Evolutionary conservation across 37 sponge, comb jelly and placozoan genomes (phyloP).

Genomic region (Haliclona indistincta): DNA sequence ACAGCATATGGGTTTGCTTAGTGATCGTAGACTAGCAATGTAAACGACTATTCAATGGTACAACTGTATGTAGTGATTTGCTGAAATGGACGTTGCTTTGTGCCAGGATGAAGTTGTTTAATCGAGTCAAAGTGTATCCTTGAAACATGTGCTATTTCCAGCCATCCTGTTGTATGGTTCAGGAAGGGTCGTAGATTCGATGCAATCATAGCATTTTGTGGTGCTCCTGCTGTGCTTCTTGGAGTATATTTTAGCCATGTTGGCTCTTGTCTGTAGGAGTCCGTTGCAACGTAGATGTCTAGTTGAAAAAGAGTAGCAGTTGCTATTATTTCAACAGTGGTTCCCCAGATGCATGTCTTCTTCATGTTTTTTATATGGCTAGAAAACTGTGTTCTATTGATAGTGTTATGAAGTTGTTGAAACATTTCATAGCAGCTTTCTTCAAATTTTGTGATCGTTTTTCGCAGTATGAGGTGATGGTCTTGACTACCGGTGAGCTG

Average conservation of each 20-base stretch:
- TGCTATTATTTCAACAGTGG: slow-evolving; percentile 6
- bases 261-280: background rate
- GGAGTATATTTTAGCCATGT: slow-evolving; percentile 19
- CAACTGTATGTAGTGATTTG: no score
- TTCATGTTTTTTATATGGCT: slow-evolving; percentile 6
- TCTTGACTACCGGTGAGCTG: slow-evolving; percentile 4
- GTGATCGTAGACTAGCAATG: no score
- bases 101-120: no score
- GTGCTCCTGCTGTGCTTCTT: no score
- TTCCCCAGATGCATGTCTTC: slow-evolving; percentile 22
- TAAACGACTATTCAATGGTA: no score
- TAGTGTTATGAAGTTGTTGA: background rate
- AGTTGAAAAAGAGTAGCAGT: slow-evolving; percentile 10
- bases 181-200: no score
- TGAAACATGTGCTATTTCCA: no score
- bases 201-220: no score
- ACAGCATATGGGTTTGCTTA: no score
- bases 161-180: no score
- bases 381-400: background rate
- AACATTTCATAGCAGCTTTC: background rate
- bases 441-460: slow-evolving; percentile 7
- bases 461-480: slow-evolving; percentile 3
- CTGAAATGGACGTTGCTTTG: no score
- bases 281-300: slow-evolving; percentile 17
- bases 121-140: no score